Percentiles rank a stretch among this genome's conserved stretches.
phyloP scores from a whole-genome alignment of 1,140 invertebrate genomes.

The Melitaea cinxia region DNA sequence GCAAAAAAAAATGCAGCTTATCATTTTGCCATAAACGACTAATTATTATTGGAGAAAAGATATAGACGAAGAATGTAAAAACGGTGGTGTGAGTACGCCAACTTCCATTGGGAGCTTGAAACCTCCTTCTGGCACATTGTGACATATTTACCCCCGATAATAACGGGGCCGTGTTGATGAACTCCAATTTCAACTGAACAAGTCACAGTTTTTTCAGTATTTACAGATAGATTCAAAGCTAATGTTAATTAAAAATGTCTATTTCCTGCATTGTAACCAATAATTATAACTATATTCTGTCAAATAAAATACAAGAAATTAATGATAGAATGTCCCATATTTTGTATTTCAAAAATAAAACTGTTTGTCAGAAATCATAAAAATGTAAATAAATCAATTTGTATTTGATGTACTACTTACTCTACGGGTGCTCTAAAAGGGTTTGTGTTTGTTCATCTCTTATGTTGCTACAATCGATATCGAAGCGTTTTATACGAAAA shows the following conservation, averaged over 20 bases:
- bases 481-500: neutral
- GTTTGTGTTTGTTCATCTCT: neutral
- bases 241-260: neutral
- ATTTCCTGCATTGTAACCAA: neutral
- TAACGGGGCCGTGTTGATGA: slow-evolving; percentile 37
- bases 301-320: too few species aligned
- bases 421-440: neutral
- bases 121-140: slow-evolving; percentile 27
- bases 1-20: too few species aligned
- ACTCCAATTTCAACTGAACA: slow-evolving; percentile 34
- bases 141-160: slow-evolving; percentile 34
- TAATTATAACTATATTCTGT: too few species aligned
- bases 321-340: too few species aligned
- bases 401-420: neutral
- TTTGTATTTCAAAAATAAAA: too few species aligned
- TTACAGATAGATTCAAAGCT: neutral
- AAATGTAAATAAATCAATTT: too few species aligned
- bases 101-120: slow-evolving; percentile 8
- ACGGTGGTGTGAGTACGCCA: slow-evolving; percentile 17
- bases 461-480: neutral
- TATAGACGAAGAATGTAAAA: slow-evolving; percentile 3
- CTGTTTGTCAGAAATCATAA: too few species aligned
- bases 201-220: slow-evolving; percentile 1
- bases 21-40: neutral
- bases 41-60: neutral